phyloP scores from a whole-genome alignment of 53 echinoderm and acorn worm species.

The Crossaster papposus region DNA sequence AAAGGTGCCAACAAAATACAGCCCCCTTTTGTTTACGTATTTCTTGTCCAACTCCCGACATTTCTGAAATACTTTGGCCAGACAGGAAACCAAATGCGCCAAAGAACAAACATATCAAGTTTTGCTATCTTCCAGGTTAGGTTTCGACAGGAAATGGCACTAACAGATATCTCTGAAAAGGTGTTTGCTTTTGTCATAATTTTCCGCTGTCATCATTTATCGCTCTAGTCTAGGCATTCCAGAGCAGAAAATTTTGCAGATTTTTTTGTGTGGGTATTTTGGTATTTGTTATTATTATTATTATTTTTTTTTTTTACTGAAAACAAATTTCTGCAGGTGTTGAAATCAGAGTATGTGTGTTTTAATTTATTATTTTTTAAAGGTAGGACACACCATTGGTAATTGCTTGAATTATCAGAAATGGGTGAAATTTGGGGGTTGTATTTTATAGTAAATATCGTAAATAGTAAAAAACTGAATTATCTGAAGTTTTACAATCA shows the following conservation, averaged over 20 bases:
- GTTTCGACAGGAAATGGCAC: slow-evolving; percentile 5
- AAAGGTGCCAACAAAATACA: not conserved
- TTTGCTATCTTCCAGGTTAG: not conserved
- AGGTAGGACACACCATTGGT: no score
- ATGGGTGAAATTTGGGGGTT: no score
- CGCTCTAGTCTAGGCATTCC: not conserved
- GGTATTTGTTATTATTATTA: not conserved
- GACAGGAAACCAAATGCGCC: not conserved
- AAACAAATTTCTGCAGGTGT: not conserved
- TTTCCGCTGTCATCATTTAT: not conserved
- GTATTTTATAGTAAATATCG: no score
- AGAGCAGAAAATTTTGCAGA: not conserved
- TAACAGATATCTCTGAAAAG: not conserved
- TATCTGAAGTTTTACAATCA: no score
- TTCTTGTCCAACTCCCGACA: not conserved
- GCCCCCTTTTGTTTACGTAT: slow-evolving; percentile 1
- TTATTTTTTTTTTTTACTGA: not conserved
- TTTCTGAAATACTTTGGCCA: slow-evolving; percentile 21
- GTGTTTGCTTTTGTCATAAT: not conserved
- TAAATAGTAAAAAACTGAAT: no score
- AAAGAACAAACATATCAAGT: not conserved
- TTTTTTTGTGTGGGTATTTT: no score
- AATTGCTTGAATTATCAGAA: no score
- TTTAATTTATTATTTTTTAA: not conserved
- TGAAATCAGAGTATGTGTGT: not conserved